Base-by-base conservation (phyloP, 2,113 vertebrate species). In the Anolis sagrei region DNA sequence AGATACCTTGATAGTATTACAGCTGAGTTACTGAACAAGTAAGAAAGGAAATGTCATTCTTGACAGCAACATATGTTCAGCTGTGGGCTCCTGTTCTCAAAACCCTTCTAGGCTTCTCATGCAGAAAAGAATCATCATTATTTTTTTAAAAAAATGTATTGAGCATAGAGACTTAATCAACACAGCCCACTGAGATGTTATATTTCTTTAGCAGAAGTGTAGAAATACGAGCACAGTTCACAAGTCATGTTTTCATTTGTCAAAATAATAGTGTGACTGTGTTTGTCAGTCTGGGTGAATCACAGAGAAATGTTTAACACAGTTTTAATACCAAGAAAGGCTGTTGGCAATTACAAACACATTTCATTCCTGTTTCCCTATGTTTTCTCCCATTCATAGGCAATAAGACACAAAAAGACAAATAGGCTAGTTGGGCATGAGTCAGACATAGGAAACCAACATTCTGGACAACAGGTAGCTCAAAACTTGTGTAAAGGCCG, bases 61-160 rank as follows among this genome's bases (percentile, higher is more conserved):
- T 79, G 76, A 85, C 32, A 78, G 19, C 25, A 72, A 58, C 68
- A 73, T 82, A 82, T 72, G 80, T 82, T 82, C 68, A 72, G 64
- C 83, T 70, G 27, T 27, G 39, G 48, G 76, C 83, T 44, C 9
- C 27, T 23, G 34, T 54, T 39, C 32, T 44, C 32, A 79, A 58
- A 85, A n/a, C 9, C 21, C 7, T 48, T 70, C 27, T 76, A 1
- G 44, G 64, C 18, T 68, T 69, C 51, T 75, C 49, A 61, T 16
- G 34, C 49, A 70, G 66, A 61, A 72, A 85, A 70, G 32, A 7
- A 75, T 27, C 2, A 16, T 34, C 7, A n/a, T n/a, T 44, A 14
- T 69, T 27, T 80, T 68, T 64, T 58, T 58, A 58, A 58, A 58
- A 58, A 58, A 64, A 32, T 32, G 32, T 51, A 5, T 25, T 62